These are phyloP conservation scores for Cassiopea andromeda DNA, from an alignment of 30 jellyfish, hydroid and myxozoan genomes.

Conservation along the genomic window DNA sequence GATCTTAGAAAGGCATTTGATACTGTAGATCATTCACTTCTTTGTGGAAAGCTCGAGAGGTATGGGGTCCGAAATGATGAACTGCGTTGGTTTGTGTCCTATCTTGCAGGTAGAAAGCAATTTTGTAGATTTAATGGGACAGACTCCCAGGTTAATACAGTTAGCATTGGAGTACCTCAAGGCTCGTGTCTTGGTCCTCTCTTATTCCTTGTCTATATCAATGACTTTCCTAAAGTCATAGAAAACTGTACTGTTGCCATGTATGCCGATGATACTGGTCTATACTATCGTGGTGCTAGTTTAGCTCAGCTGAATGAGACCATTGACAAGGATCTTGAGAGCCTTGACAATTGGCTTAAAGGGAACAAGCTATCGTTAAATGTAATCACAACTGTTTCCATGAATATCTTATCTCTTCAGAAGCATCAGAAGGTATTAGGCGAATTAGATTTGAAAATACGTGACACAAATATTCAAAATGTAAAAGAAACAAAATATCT, in stretches of 20 bases:
- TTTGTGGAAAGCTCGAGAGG: not conserved
- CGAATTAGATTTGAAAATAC: not conserved
- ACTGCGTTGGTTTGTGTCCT: not conserved
- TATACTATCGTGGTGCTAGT: not conserved
- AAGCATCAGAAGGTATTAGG: not conserved
- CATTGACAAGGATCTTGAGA: not conserved
- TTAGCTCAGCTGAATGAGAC: not conserved
- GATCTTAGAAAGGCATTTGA: not conserved
- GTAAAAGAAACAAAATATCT: too few species aligned
- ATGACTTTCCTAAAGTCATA: not conserved
- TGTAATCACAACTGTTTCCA: not conserved
- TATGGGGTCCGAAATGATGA: not conserved
- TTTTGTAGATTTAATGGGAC: not conserved
- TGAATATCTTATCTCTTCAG: not conserved
- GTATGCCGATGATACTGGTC: not conserved
- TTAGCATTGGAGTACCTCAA: not conserved
- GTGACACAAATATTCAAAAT: not conserved
- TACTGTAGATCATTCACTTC: not conserved
- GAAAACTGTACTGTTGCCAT: not conserved
- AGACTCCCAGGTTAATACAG: not conserved
- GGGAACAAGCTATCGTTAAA: not conserved
- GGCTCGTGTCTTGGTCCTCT: constrained; percentile 6
- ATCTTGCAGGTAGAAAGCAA: not conserved
- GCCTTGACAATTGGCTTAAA: not conserved
- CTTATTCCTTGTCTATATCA: not conserved